These are phyloP conservation scores for Achlya flavicornis DNA, from an alignment of 2,888 invertebrate genomes.

Conservation along the genomic window DNA sequence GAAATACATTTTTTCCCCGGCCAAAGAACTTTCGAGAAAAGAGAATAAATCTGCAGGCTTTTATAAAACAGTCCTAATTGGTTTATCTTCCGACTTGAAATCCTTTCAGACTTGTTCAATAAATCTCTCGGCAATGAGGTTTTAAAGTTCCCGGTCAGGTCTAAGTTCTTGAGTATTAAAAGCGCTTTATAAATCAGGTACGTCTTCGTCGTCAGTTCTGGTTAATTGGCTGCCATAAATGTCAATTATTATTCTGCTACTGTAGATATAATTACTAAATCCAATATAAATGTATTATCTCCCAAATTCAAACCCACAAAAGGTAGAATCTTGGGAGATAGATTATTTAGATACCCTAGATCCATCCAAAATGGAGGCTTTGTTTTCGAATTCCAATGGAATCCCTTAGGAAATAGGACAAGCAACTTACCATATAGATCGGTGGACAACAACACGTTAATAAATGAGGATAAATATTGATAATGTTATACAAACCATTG, in stretches of 20 bases:
- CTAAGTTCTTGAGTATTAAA: conserved; percentile 7
- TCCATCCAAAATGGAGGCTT: not conserved
- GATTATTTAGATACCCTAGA: not conserved
- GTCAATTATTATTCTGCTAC: not conserved
- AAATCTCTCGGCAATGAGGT: not conserved
- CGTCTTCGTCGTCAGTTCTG: not conserved
- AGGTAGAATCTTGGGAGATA: not conserved
- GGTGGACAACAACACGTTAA: not conserved
- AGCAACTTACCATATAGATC: not conserved
- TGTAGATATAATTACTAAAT: not conserved
- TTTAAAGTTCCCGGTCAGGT: conserved; percentile 4
- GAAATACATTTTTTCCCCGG: not conserved
- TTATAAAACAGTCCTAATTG: not conserved
- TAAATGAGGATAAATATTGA: not conserved
- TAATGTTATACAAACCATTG: not conserved
- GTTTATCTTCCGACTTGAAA: not conserved
- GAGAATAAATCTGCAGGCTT: not conserved
- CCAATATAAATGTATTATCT: not conserved
- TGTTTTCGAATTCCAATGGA: not conserved
- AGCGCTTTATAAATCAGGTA: conserved; percentile 1
- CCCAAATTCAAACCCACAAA: not conserved
- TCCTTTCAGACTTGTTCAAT: not conserved
- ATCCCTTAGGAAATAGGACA: not conserved
- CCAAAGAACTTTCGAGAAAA: not conserved
- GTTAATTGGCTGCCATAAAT: not conserved